Conservation (phyloP, 2,113 vertebrate species). For the Chaetops frenatus region DNA sequence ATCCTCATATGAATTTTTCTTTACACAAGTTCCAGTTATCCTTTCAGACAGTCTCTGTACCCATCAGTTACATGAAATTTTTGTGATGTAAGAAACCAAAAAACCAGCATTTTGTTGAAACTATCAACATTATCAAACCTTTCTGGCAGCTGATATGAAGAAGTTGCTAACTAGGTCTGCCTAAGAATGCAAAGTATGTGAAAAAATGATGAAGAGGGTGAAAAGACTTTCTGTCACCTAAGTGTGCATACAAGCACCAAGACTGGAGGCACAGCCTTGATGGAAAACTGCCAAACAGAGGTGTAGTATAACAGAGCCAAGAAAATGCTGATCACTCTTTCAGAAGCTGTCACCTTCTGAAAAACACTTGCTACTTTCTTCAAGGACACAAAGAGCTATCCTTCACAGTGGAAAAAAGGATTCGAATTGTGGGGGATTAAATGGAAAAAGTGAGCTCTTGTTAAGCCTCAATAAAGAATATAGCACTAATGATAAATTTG, state of each 20-base stretch:
- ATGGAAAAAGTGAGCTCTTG: neutral
- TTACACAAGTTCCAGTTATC: neutral
- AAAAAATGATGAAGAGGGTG: neutral
- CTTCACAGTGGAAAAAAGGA: neutral
- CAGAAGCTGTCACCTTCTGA: neutral
- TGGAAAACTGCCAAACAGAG: neutral
- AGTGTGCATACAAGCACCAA: neutral
- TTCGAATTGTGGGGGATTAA: neutral
- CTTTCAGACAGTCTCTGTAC: neutral
- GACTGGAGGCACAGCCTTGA: neutral
- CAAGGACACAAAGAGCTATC: neutral
- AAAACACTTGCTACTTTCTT: neutral
- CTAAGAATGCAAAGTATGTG: neutral
- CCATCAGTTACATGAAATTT: neutral
- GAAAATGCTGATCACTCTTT: neutral
- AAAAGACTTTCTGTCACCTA: neutral
- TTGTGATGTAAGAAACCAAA: neutral
- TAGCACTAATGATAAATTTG: neutral
- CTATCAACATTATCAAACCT: neutral
- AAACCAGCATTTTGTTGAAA: neutral
- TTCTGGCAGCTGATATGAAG: neutral
- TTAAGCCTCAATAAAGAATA: neutral
- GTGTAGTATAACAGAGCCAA: neutral
- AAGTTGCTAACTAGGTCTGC: neutral
- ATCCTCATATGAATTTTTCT: neutral